phyloP scores from a whole-genome alignment of 1,140 invertebrate genomes.

The Drosophila murphyi region DNA sequence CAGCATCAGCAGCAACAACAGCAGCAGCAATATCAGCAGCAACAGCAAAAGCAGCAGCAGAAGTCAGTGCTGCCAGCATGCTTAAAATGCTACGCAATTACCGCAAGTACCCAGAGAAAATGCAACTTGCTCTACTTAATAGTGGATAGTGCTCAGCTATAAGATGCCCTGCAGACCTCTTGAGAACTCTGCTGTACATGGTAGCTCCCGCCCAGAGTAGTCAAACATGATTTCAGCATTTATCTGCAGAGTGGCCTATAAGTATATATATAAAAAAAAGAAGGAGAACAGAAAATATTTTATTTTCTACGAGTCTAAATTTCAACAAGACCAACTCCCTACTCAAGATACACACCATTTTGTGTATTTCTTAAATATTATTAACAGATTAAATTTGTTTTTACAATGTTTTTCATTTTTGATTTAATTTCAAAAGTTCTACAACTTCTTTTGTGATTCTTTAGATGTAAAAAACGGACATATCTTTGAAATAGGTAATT shows the following conservation, averaged over 20 bases:
- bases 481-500: no score
- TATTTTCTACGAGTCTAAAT: no score
- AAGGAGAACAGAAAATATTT: not conserved
- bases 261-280: not conserved
- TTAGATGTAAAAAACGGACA: no score
- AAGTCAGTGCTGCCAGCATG: conserved; percentile 44
- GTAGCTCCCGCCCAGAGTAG: not conserved
- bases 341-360: no score
- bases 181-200: not conserved
- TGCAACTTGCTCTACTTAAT: conserved; percentile 7
- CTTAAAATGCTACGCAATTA: conserved; percentile 77
- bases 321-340: no score
- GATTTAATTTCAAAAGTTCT: no score
- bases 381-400: no score
- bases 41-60: conserved; percentile 21
- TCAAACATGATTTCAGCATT: not conserved
- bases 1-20: conserved; percentile 33
- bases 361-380: no score
- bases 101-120: conserved; percentile 61
- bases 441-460: no score
- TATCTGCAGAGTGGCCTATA: not conserved
- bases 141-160: conserved; percentile 21
- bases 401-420: no score
- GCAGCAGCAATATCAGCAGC: conserved; percentile 40
- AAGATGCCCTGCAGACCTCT: conserved; percentile 41